These are phyloP conservation scores for Slavum lentiscoides DNA, from an alignment of 2,888 invertebrate species.

Conservation along the genomic window DNA sequence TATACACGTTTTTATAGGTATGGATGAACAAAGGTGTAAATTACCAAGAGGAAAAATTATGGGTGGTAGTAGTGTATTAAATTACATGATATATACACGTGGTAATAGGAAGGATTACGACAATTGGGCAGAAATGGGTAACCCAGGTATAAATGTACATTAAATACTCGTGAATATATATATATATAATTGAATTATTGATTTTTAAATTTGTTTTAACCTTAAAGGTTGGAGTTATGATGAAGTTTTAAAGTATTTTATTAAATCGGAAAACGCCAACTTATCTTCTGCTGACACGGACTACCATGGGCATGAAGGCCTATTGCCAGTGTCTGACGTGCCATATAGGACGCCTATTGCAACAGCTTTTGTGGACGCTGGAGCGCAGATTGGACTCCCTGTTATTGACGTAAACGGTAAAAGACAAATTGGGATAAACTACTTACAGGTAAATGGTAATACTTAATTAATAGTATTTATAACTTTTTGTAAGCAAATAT, in stretches of 20 bases:
- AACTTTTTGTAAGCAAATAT: too few relatives aligned
- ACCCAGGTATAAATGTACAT: conserved; percentile 61
- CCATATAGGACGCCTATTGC: conserved; percentile 66
- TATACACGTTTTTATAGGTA: conserved; percentile 30
- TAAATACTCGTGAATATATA: too few relatives aligned
- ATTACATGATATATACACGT: conserved; percentile 79
- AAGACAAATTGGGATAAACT: conserved; percentile 67
- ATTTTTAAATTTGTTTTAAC: background rate
- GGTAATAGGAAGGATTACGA: conserved; percentile 76
- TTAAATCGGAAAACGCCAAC: conserved; percentile 74
- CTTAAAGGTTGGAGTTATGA: conserved; percentile 71
- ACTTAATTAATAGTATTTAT: background rate
- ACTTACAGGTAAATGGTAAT: conserved; percentile 61
- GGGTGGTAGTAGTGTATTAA: conserved; percentile 79
- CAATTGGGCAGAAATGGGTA: conserved; percentile 73
- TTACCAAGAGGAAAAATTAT: conserved; percentile 70
- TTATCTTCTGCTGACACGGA: conserved; percentile 65
- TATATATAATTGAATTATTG: background rate
- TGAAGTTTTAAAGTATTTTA: conserved; percentile 76
- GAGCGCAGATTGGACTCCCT: conserved; percentile 66
- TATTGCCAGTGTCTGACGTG: conserved; percentile 65
- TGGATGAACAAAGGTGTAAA: conserved; percentile 53
- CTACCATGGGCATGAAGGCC: conserved; percentile 66
- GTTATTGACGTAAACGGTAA: conserved; percentile 68
- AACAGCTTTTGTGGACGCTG: conserved; percentile 69